phyloP scores from a whole-genome alignment of 2,888 invertebrate genomes.

The Pristionchus arcanus region DNA sequence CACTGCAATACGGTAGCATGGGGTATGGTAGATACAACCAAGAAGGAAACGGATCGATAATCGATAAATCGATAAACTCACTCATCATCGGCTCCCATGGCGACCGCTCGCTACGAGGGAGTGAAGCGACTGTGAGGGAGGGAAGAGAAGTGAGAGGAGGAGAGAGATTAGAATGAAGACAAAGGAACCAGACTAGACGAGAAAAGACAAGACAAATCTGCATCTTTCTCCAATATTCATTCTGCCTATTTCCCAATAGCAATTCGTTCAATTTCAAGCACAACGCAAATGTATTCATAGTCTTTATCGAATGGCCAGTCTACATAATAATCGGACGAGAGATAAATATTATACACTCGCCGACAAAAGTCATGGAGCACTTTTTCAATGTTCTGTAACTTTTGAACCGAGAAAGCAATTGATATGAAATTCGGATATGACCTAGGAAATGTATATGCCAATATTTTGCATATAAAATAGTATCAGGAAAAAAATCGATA shows the following conservation, averaged over 20 bases:
- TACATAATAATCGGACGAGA: neutral
- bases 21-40: neutral
- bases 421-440: no score
- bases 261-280: neutral
- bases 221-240: neutral
- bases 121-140: neutral
- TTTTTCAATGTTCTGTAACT: no score
- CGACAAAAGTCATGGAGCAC: no score
- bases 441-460: no score
- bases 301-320: slow-evolving; percentile 42
- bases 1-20: neutral
- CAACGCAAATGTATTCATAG: neutral
- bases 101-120: neutral
- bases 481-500: no score
- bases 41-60: neutral
- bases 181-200: neutral
- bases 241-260: no score
- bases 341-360: slow-evolving; percentile 30
- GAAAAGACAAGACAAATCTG: neutral
- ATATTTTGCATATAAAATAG: no score
- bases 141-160: no score
- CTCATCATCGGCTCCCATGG: slow-evolving; percentile 3
- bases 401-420: no score
- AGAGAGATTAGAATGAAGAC: neutral
- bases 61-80: slow-evolving; percentile 1